Evolutionary conservation across 2,113 vertebrate species (phyloP).

Genomic region (Conger conger): DNA sequence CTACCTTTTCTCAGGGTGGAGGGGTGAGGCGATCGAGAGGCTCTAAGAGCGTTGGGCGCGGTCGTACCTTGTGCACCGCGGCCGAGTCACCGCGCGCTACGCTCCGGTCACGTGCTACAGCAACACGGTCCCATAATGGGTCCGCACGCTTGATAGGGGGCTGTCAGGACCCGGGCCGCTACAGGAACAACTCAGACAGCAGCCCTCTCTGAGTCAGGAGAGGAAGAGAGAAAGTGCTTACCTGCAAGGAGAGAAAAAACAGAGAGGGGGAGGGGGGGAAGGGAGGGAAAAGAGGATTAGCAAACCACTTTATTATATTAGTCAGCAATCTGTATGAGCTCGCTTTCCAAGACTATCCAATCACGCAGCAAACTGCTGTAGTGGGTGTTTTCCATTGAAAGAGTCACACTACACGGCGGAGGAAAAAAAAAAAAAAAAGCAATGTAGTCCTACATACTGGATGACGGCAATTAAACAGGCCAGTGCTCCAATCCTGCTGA

Average conservation of each 20-base stretch:
- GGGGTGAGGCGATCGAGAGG: background rate
- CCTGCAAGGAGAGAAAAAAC: constrained; percentile 60
- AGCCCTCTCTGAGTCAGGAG: constrained; percentile 46
- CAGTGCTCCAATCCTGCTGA: background rate
- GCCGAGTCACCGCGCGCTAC: constrained; percentile 26
- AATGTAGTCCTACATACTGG: background rate
- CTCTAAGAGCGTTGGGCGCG: background rate
- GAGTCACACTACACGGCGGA: background rate
- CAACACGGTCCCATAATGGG: constrained; percentile 64
- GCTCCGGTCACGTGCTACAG: constrained; percentile 22
- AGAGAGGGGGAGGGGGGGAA: constrained; percentile 18
- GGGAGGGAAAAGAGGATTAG: constrained; percentile 29
- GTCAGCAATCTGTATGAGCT: constrained; percentile 40
- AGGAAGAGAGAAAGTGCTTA: constrained; percentile 67
- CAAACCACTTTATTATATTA: constrained; percentile 41
- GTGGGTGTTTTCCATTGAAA: background rate
- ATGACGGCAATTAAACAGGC: background rate
- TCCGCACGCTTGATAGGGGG: constrained; percentile 55
- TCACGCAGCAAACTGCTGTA: constrained; percentile 15
- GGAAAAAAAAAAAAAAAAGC: background rate
- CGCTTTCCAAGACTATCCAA: constrained; percentile 31
- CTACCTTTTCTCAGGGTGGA: background rate
- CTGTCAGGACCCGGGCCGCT: constrained; percentile 43
- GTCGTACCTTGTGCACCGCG: background rate
- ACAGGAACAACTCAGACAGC: constrained; percentile 47